A percentile compares a stretch with the other conserved stretches of the same genome.
Evolutionary conservation across 2,888 invertebrate genomes (phyloP).

Genomic region (Therioaphis trifolii): DNA sequence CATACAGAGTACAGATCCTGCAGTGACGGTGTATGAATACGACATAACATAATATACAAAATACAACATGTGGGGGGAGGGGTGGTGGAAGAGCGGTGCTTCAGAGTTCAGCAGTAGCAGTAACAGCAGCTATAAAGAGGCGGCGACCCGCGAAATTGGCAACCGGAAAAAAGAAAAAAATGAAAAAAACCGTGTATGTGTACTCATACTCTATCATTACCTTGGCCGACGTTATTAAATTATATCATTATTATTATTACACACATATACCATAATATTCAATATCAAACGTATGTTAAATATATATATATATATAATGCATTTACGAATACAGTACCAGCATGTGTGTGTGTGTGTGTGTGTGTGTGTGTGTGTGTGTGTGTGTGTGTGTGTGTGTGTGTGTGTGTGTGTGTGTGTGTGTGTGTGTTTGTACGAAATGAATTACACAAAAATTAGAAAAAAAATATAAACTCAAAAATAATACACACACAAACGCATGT

Average conservation of each 20-base stretch:
- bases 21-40: too few species aligned
- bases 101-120: too few species aligned
- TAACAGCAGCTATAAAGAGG: not conserved
- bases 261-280: not conserved
- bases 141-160: conserved; percentile 47
- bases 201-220: conserved; percentile 44
- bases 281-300: not conserved
- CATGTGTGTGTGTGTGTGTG: not conserved
- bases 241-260: conserved; percentile 14
- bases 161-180: not conserved
- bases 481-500: too few species aligned
- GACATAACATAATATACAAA: too few species aligned
- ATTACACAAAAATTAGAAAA: too few species aligned
- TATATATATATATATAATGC: not conserved
- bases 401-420: too few species aligned
- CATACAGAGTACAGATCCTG: too few species aligned
- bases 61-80: too few species aligned
- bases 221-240: conserved; percentile 41
- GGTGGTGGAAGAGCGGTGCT: not conserved
- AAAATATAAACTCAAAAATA: too few species aligned
- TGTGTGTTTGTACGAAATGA: too few species aligned
- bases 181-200: not conserved
- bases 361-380: conserved; percentile 3
- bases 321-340: not conserved
- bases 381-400: too few species aligned